Conservation (phyloP, 1,140 invertebrate genomes). For the Drosophila athabasca region DNA sequence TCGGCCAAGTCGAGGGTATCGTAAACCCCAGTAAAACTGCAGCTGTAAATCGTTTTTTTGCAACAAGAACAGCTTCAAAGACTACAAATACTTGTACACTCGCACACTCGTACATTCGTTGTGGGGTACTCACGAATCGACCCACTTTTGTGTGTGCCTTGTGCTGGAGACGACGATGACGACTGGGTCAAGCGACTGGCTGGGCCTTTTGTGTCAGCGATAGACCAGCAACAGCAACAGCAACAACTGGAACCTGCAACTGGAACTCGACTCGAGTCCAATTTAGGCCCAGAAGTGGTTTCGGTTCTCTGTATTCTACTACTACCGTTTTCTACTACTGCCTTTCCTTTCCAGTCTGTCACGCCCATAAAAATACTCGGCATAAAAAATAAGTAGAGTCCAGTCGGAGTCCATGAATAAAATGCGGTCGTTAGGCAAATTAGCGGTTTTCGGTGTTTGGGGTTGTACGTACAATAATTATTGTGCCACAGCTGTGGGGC, state of each 20-base stretch:
- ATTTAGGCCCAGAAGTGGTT: slow-evolving; percentile 54
- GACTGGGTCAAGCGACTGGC: slow-evolving; percentile 69
- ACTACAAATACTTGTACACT: background rate
- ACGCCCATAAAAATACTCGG: slow-evolving; percentile 30
- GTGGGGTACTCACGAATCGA: slow-evolving; percentile 33
- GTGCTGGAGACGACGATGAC: slow-evolving; percentile 17
- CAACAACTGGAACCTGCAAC: background rate
- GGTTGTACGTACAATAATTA: slow-evolving; percentile 10
- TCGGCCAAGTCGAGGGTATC: too few relatives aligned
- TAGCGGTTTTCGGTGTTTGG: slow-evolving; percentile 29
- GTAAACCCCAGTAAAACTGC: too few relatives aligned
- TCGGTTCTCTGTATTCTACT: slow-evolving; percentile 31
- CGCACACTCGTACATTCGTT: too few relatives aligned
- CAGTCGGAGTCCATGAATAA: slow-evolving; percentile 52
- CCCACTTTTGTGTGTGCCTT: slow-evolving; percentile 36
- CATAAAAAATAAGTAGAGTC: slow-evolving; percentile 1
- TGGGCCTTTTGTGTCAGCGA: slow-evolving; percentile 73
- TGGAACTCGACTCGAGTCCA: slow-evolving; percentile 39
- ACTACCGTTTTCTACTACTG: background rate
- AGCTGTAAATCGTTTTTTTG: too few relatives aligned
- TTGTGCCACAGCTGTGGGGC: slow-evolving; percentile 40
- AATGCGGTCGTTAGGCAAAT: slow-evolving; percentile 64
- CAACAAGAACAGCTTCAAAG: too few relatives aligned
- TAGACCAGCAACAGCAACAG: slow-evolving; percentile 59
- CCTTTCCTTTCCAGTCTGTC: slow-evolving; percentile 16